Conservation (phyloP, 2,888 invertebrate genomes). For the Acrobasis repandana region DNA sequence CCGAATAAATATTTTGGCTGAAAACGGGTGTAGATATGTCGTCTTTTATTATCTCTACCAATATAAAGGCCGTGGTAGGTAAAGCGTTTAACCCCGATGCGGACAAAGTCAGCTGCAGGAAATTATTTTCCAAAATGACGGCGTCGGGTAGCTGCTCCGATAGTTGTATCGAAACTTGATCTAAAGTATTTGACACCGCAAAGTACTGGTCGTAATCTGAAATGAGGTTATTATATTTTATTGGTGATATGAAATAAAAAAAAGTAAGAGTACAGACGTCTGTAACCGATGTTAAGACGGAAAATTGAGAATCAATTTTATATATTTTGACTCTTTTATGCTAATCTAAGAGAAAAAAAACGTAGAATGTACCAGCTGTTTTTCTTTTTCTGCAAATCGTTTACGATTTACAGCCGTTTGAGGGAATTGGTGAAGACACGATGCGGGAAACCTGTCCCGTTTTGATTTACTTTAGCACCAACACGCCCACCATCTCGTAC, state of each 20-base stretch:
- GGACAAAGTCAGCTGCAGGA: slow-evolving; percentile 52
- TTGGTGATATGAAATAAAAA: too few relatives aligned
- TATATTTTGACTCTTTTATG: neutral
- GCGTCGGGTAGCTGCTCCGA: slow-evolving; percentile 44
- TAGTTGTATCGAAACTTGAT: slow-evolving; percentile 45
- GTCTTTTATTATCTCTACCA: slow-evolving; percentile 62
- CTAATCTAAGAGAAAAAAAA: too few relatives aligned
- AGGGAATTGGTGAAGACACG: too few relatives aligned
- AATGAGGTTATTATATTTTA: slow-evolving; percentile 30
- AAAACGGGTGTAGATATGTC: slow-evolving; percentile 59
- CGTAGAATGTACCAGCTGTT: too few relatives aligned
- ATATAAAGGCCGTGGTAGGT: slow-evolving; percentile 50
- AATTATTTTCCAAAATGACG: slow-evolving; percentile 51
- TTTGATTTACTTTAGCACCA: too few relatives aligned
- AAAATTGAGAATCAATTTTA: neutral
- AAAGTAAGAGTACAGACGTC: too few relatives aligned
- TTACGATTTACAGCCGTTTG: too few relatives aligned
- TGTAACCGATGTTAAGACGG: too few relatives aligned
- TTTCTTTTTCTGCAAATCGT: too few relatives aligned
- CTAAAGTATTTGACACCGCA: slow-evolving; percentile 35
- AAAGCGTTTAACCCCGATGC: slow-evolving; percentile 56
- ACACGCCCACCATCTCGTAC: too few relatives aligned
- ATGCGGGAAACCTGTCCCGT: too few relatives aligned
- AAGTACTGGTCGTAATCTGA: slow-evolving; percentile 54
- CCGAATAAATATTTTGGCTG: slow-evolving; percentile 52